These are phyloP conservation scores for Chrysomela aeneicollis DNA, from an alignment of 2,888 invertebrate species.

Conservation along the genomic window DNA sequence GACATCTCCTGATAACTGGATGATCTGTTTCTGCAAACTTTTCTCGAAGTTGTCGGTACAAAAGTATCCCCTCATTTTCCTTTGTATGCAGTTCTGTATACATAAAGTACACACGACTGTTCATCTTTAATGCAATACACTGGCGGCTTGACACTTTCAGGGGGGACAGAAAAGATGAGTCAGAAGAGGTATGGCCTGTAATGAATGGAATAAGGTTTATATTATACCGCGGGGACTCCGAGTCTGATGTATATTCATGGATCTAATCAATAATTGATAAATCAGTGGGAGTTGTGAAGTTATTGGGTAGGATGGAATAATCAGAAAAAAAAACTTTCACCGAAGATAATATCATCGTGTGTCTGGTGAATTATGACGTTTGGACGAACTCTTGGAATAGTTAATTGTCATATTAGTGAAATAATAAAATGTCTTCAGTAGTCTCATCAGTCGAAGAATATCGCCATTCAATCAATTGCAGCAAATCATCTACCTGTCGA, in stretches of 20 bases:
- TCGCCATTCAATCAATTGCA: neutral
- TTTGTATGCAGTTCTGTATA: neutral
- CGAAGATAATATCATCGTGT: too few relatives aligned
- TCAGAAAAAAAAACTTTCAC: too few relatives aligned
- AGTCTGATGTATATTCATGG: neutral
- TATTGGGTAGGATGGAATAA: too few relatives aligned
- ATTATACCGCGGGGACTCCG: neutral
- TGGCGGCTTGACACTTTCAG: neutral
- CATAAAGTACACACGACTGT: slow-evolving; percentile 1
- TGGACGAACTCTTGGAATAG: too few relatives aligned
- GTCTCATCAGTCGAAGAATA: neutral
- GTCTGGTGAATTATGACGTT: too few relatives aligned
- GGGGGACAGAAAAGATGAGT: neutral
- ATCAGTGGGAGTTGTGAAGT: neutral
- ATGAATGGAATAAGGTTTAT: slow-evolving; percentile 2
- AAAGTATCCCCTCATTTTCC: neutral
- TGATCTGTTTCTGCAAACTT: too few relatives aligned
- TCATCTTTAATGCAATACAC: slow-evolving; percentile 2
- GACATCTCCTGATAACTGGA: too few relatives aligned
- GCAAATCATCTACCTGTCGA: neutral
- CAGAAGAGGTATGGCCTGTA: slow-evolving; percentile 2
- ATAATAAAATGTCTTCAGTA: too few relatives aligned
- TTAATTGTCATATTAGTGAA: too few relatives aligned
- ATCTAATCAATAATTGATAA: neutral
- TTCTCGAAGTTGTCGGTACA: neutral